Evolutionary conservation across 2,888 invertebrate species (phyloP), one percentile per base, ranked within the genome.

Genomic region (Anagyrus pseudococci): DNA sequence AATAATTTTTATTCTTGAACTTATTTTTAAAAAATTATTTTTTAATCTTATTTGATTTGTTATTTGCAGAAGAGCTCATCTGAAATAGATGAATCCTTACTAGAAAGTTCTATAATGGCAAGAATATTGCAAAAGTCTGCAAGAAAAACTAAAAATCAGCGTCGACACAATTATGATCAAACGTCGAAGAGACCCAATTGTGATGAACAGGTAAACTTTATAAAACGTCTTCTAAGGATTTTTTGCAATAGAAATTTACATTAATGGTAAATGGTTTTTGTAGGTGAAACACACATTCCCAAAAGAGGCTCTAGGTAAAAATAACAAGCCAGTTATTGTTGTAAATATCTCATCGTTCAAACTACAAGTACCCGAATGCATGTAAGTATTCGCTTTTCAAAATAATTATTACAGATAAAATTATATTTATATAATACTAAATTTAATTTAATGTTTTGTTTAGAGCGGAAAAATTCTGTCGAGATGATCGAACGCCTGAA

Each of bases 401-500:
- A 13, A 19, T 10, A n/a, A 22, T 29, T 29, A 22, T n/a, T 33
- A 33, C 15, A 22, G 20, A 23, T 26, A 43, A 43, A 26, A 10
- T 8, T 22, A 22, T 13, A 20, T 13, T 33, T 22, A n/a, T n/a
- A 8, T 29, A 26, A 26, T 17, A 13, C 37, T 17, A 17, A 4
- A 22, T 2, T 37, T n/a, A n/a, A n/a, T n/a, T 44, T 33, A 6
- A 7, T 2, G 4, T 54, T 37, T 37, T 37, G 2, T 56, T 6
- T 40, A 57, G 57, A 25, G 57, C 48, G 10, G 19, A 8, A 7
- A 46, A 20, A 22, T 29, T 20, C 4, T 55, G 55, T n/a, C 26
- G 7, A 15, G 55, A 55, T 22, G 46, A 13, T n/a, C 4, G 1
- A 1, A 55, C 55, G 2, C 55, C 55, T 1, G 29, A 29, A 46